Conservation (phyloP, 2,888 invertebrate species). For the Coenonympha arcania region DNA sequence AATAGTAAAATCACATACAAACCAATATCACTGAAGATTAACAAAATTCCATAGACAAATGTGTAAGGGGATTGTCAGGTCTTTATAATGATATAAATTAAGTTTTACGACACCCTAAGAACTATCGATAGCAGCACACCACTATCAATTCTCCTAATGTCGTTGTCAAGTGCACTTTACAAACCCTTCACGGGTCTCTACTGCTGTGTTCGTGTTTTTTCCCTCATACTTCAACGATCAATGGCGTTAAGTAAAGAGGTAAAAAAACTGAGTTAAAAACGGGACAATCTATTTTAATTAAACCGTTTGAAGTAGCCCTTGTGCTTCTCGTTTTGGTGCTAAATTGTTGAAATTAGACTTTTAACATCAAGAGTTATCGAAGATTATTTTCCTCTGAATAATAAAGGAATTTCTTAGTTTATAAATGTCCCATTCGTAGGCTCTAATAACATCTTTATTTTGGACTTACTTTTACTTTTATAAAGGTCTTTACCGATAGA, state of each 20-base stretch:
- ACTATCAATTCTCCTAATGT: constrained; percentile 5
- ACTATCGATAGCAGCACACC: constrained; percentile 25
- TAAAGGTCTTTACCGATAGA: no score
- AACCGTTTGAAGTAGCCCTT: constrained; percentile 2
- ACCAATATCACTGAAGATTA: no score
- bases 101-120: no score
- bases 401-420: no score
- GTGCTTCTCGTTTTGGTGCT: background rate
- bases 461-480: no score
- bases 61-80: no score
- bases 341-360: constrained; percentile 3
- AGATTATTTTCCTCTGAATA: background rate
- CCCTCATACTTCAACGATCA: background rate
- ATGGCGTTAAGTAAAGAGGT: background rate
- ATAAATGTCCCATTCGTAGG: no score
- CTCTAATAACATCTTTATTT: no score
- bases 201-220: constrained; percentile 3
- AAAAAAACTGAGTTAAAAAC: background rate
- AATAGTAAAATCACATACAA: no score
- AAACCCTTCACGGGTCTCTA: constrained; percentile 4
- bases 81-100: no score
- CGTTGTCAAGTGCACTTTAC: background rate
- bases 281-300: constrained; percentile 6
- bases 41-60: no score
- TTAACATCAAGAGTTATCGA: background rate